Conservation (phyloP, 92 coral and sea anemone genomes). For the Anthopleura xanthogrammica region DNA sequence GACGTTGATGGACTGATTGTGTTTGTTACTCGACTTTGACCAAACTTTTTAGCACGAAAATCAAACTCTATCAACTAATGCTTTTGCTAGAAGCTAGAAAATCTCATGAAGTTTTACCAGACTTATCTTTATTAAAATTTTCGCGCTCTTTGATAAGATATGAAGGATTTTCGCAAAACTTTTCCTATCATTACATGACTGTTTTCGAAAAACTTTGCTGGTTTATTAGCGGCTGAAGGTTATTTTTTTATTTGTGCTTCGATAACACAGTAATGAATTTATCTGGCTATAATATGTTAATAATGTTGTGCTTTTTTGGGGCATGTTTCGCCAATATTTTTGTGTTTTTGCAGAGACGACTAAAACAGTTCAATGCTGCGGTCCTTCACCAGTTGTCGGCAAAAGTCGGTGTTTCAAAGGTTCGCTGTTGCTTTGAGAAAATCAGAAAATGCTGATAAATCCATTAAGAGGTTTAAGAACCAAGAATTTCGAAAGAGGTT, state of each 20-base stretch:
- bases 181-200: not conserved
- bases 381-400: not conserved
- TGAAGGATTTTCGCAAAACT: not conserved
- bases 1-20: not conserved
- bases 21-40: slow-evolving; percentile 20
- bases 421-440: too few relatives aligned
- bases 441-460: too few relatives aligned
- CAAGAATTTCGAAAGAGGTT: too few relatives aligned
- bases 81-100: not conserved
- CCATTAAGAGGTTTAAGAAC: too few relatives aligned
- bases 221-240: not conserved
- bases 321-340: not conserved
- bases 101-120: slow-evolving; percentile 6
- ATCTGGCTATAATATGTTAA: not conserved
- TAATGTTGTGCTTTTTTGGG: not conserved
- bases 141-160: not conserved
- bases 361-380: not conserved
- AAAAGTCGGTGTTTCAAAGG: not conserved
- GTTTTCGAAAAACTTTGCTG: not conserved
- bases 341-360: not conserved
- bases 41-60: not conserved
- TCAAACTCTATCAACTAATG: not conserved
- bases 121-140: not conserved
- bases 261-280: not conserved
- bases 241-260: not conserved